Evolutionary conservation across 53 echinoderm and acorn worm genomes (phyloP).

Genomic region (Echinometra lucunter): DNA sequence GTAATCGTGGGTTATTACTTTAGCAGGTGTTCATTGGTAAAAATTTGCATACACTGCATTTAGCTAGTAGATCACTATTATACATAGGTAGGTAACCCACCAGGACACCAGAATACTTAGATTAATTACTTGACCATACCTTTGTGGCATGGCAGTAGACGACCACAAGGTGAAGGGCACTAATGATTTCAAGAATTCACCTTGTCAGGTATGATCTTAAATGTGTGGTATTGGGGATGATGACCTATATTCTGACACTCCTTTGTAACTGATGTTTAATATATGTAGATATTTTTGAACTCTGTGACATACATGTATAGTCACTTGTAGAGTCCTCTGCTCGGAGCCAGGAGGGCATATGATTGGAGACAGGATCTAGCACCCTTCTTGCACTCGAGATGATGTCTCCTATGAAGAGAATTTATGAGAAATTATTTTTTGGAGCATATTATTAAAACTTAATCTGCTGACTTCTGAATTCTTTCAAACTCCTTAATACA

Average conservation of each 20-base stretch:
- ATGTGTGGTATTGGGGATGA: not conserved
- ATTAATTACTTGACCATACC: slow-evolving; percentile 5
- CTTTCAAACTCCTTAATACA: too few relatives aligned
- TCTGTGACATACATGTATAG: too few relatives aligned
- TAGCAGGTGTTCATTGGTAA: too few relatives aligned
- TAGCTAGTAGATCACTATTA: not conserved
- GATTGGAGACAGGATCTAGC: not conserved
- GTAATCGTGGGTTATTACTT: slow-evolving; percentile 2
- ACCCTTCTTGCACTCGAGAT: not conserved
- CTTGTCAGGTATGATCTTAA: not conserved
- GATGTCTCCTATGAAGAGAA: too few relatives aligned
- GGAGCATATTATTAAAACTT: too few relatives aligned
- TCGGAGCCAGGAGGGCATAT: too few relatives aligned
- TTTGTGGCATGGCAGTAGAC: not conserved
- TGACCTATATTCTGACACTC: not conserved
- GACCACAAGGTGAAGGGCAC: not conserved
- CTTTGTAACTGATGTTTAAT: not conserved
- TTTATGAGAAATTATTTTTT: too few relatives aligned
- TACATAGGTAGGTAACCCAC: not conserved
- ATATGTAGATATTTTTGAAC: not conserved
- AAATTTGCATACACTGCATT: not conserved
- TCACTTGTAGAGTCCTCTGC: too few relatives aligned
- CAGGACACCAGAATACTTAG: not conserved
- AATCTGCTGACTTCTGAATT: too few relatives aligned
- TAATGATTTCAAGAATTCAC: not conserved